phyloP scores from a whole-genome alignment of 2,888 invertebrate species.

The Cheilosia scutellata region DNA sequence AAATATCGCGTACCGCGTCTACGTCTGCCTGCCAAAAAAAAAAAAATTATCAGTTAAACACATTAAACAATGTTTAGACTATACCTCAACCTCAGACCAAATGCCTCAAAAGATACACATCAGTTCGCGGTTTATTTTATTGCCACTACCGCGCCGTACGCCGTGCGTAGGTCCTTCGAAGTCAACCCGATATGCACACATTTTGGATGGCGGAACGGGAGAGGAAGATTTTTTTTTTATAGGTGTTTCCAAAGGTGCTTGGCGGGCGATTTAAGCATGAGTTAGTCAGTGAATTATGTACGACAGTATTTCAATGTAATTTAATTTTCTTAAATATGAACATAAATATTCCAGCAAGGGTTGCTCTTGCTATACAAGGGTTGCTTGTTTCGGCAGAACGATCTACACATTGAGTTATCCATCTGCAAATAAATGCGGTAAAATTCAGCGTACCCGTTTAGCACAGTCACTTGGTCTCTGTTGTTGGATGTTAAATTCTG shows the following conservation, averaged over 20 bases:
- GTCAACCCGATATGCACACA: neutral
- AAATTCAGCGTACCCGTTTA: neutral
- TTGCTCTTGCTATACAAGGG: constrained; percentile 8
- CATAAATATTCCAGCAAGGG: constrained; percentile 52
- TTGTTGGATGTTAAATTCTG: neutral
- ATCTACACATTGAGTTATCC: constrained; percentile 16
- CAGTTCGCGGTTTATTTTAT: constrained; percentile 13
- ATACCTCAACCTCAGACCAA: constrained; percentile 34
- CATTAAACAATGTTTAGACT: constrained; percentile 40
- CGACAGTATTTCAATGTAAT: constrained; percentile 51
- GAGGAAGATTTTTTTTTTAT: neutral
- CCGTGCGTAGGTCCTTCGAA: neutral
- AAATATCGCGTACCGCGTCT: constrained; percentile 9
- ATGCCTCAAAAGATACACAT: constrained; percentile 50
- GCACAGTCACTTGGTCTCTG: neutral
- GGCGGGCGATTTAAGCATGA: constrained; percentile 41
- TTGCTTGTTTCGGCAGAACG: neutral
- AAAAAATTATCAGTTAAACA: constrained; percentile 37
- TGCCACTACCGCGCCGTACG: neutral
- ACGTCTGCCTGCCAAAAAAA: constrained; percentile 3
- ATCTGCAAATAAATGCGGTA: constrained; percentile 34
- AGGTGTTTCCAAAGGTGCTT: constrained; percentile 11
- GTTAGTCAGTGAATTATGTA: constrained; percentile 51
- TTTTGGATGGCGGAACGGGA: neutral
- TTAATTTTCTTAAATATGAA: constrained; percentile 63